Evolutionary conservation across 2,797 vertebrate genomes (phyloP).

Genomic region (Protosalanx chinensis): DNA sequence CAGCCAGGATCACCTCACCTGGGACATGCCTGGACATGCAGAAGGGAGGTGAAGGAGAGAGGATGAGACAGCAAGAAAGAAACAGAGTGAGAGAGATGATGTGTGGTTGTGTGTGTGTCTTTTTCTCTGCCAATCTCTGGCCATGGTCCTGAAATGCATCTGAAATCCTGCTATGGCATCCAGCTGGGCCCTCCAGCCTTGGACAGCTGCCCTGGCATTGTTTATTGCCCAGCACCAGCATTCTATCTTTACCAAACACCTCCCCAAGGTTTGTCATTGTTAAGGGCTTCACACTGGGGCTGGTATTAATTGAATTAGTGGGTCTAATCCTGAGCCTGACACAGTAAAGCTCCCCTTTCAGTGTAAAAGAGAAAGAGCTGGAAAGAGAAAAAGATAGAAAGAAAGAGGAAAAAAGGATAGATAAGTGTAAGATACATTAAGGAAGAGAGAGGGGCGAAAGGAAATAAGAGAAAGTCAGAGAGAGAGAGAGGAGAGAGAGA

Average conservation of each 20-base stretch:
- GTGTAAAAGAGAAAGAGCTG: too few species aligned
- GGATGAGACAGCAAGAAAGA: constrained; percentile 24
- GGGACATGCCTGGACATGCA: not conserved
- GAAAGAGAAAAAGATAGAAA: too few species aligned
- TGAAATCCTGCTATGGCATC: not conserved
- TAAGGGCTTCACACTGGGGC: too few species aligned
- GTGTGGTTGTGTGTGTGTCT: constrained; percentile 21
- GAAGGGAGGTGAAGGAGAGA: constrained; percentile 28
- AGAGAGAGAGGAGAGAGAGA: not conserved
- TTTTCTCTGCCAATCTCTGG: constrained; percentile 27
- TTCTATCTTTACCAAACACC: constrained; percentile 28
- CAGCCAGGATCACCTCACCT: not conserved
- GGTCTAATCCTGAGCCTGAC: too few species aligned
- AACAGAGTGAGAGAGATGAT: too few species aligned
- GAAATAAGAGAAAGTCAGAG: not conserved
- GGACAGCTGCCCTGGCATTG: constrained; percentile 26
- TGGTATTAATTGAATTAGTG: too few species aligned
- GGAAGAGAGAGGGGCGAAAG: too few species aligned
- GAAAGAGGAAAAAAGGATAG: too few species aligned
- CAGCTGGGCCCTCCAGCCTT: not conserved
- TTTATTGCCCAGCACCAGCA: constrained; percentile 42
- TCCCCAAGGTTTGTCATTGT: too few species aligned
- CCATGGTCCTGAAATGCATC: constrained; percentile 36
- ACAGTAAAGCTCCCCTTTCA: too few species aligned
- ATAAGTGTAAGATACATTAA: too few species aligned